Conservation (phyloP, 2,113 vertebrate genomes). For the Petroica traversi region DNA sequence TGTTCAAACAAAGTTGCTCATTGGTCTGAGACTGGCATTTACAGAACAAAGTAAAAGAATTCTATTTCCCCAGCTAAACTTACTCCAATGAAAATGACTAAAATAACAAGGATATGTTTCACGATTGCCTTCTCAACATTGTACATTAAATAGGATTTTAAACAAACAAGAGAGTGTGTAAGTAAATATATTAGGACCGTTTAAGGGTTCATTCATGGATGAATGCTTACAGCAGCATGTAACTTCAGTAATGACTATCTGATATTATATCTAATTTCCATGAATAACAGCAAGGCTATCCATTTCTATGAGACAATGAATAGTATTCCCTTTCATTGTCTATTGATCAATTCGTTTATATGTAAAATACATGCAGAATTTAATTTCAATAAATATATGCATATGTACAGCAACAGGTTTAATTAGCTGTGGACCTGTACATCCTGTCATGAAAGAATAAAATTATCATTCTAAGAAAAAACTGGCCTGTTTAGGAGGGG, state of each 20-base stretch:
- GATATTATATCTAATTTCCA: not conserved
- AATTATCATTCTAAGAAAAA: slow-evolving; percentile 44
- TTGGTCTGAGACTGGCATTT: not conserved
- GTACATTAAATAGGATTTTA: not conserved
- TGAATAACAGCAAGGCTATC: not conserved
- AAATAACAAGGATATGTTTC: not conserved
- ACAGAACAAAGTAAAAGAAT: not conserved
- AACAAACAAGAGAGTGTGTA: not conserved
- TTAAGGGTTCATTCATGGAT: not conserved
- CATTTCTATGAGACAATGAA: not conserved
- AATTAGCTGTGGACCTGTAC: slow-evolving; percentile 34
- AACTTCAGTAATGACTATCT: not conserved
- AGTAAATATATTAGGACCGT: not conserved
- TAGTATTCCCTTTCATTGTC: not conserved
- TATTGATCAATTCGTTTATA: not conserved
- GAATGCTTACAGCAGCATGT: not conserved
- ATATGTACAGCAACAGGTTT: not conserved
- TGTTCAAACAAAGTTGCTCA: not conserved
- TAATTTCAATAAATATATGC: not conserved
- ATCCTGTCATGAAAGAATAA: slow-evolving; percentile 41
- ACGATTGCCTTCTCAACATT: not conserved
- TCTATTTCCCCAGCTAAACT: not conserved
- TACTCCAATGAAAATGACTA: not conserved
- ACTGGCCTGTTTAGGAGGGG: slow-evolving; percentile 4
- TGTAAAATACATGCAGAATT: not conserved